phyloP scores from a whole-genome alignment of 2,113 vertebrate genomes.

The Caloenas nicobarica region DNA sequence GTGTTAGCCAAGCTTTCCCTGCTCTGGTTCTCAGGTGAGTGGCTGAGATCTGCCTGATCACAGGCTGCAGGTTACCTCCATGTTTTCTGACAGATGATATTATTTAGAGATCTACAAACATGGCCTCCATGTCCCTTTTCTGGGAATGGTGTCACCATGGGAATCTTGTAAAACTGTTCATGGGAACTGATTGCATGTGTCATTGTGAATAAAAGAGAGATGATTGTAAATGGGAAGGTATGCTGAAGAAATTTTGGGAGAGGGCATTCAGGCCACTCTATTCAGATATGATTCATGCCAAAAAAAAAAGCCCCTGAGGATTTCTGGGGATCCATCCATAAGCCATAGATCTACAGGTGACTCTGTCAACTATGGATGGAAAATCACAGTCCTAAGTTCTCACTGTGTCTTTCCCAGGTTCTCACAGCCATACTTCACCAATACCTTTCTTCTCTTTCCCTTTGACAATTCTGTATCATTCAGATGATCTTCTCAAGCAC shows the following conservation, averaged over 20 bases:
- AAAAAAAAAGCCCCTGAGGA: background rate
- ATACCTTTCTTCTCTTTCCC: background rate
- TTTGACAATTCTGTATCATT: background rate
- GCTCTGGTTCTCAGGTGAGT: background rate
- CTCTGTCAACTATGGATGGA: background rate
- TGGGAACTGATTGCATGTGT: background rate
- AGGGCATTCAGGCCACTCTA: background rate
- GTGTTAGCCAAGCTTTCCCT: background rate
- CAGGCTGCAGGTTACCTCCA: accelerated
- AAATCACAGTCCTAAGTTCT: background rate
- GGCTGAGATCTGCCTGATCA: background rate
- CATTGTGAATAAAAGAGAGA: background rate
- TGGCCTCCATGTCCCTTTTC: background rate
- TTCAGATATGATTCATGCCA: background rate
- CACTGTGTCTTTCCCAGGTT: background rate
- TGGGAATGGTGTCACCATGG: background rate
- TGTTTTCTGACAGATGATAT: background rate
- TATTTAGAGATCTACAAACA: background rate
- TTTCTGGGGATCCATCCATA: background rate
- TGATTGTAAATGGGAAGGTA: background rate
- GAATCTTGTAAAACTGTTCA: background rate
- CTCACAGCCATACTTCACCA: background rate
- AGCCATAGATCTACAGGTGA: background rate
- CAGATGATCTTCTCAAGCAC: background rate
- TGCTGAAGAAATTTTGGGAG: background rate